Conservation (phyloP, 2,797 vertebrate genomes). For the Coendou prehensilis region DNA sequence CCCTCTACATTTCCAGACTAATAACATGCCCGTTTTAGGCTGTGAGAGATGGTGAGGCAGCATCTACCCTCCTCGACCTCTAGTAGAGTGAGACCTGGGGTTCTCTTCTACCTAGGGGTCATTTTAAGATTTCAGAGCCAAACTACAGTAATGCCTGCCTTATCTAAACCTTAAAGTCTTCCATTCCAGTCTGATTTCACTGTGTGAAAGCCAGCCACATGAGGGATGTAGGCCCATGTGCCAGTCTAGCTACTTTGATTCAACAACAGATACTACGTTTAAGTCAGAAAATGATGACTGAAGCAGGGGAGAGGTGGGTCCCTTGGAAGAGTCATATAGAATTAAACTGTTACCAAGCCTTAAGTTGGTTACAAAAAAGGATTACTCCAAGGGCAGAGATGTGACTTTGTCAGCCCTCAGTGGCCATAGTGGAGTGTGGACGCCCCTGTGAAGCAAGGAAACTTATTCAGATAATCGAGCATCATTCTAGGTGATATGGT, state of each 20-base stretch:
- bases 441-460: too few relatives aligned
- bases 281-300: neutral
- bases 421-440: neutral
- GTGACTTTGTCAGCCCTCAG: neutral
- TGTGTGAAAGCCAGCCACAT: neutral
- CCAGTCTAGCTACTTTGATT: neutral
- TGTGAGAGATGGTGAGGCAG: too few relatives aligned
- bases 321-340: neutral
- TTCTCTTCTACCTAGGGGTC: neutral
- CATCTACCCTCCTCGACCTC: neutral
- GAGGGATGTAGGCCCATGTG: neutral
- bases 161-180: neutral
- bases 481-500: neutral
- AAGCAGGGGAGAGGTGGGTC: neutral
- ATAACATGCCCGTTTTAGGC: neutral
- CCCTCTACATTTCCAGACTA: neutral
- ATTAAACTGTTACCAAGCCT: neutral
- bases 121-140: neutral
- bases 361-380: neutral
- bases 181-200: neutral
- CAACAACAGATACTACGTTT: rapidly evolving
- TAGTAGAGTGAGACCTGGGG: too few relatives aligned
- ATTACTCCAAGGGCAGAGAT: neutral
- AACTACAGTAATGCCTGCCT: neutral
- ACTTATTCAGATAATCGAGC: neutral